Evolutionary conservation across 2,113 vertebrate genomes (phyloP).

Genomic region (Callopanchax toddi): DNA sequence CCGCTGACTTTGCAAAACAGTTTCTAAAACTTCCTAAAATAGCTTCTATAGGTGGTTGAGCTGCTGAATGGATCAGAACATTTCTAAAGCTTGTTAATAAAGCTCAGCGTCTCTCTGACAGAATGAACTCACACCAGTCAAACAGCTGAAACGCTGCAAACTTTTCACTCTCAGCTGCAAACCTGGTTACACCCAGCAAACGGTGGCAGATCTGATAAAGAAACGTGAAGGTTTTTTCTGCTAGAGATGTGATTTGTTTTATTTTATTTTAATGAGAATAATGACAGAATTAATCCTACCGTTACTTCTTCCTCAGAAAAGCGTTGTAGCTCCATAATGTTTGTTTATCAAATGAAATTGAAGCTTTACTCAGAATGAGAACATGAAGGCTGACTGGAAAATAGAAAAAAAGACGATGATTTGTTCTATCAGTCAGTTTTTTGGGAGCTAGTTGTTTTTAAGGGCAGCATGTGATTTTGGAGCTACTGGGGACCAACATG

Average conservation of each 20-base stretch:
- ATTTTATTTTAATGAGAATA: no score
- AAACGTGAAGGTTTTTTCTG: no score
- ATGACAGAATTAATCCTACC: no score
- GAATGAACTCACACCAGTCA: background rate
- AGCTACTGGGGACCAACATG: no score
- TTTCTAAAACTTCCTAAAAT: slow-evolving; percentile 6
- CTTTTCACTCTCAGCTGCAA: background rate
- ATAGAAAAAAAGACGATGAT: no score
- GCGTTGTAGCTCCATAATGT: no score
- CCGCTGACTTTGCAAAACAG: slow-evolving; percentile 10
- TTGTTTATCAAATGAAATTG: no score
- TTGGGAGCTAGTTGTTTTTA: no score
- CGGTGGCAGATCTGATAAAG: background rate
- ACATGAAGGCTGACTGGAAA: no score
- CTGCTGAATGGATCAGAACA: background rate
- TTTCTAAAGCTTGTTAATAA: background rate
- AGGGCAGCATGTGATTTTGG: no score
- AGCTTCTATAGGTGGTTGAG: background rate
- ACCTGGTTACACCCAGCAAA: background rate
- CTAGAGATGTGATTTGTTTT: background rate
- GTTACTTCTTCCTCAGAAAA: background rate
- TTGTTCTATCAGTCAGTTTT: no score
- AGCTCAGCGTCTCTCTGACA: background rate
- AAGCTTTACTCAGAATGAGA: no score
- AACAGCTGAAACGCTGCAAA: background rate